Base-by-base conservation (phyloP, 2,797 vertebrate genomes). In the Enteromius radiatus region DNA sequence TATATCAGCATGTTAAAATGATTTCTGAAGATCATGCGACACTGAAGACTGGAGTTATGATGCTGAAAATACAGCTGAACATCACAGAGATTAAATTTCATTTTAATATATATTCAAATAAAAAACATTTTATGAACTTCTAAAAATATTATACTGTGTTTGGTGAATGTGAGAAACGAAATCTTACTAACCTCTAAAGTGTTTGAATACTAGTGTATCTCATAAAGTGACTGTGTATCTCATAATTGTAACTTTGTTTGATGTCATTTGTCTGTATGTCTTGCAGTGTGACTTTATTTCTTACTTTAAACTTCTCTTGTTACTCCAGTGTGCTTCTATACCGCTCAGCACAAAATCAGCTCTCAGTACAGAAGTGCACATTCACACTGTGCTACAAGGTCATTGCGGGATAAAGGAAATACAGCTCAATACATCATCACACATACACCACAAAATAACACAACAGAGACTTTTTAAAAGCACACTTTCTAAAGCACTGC, bases 401-500 rank as follows among this genome's bases (percentile, higher is more conserved):
- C 67, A 71, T 45, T 61, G 26, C 6, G n/a, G 15, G 23, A 33
- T 31, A 41, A 80, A 31, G 9, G 17, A 70, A 70, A 45, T 59
- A 41, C 26, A 33, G 56, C 56, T 28, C 23, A 59, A 4, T 6
- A 56, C 26, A 14, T 31, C 21, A 61, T 10, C 75, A 45, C 23
- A 19, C 15, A 28, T 10, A 76, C 33, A 17, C 36, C 38, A 61
- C 54, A 75, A 49, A 45, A 71, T 43, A 49, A 41, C 28, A 56
- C 36, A 70, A 23, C 31, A 36, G 54, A 69, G 52, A 38, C 21
- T 23, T 56, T 23, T 10, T 23, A 56, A 56, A 56, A 70, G 33
- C 52, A 76, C 65, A 26, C 23, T 68, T 71, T 78, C 45, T 52
- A 26, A 75, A 54, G 49, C 65, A 26, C 41, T 52, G 68, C 59